Percentiles rank a stretch among this genome's conserved stretches.
Conservation (phyloP, 2,113 vertebrate species). For the Tamias sibiricus region DNA sequence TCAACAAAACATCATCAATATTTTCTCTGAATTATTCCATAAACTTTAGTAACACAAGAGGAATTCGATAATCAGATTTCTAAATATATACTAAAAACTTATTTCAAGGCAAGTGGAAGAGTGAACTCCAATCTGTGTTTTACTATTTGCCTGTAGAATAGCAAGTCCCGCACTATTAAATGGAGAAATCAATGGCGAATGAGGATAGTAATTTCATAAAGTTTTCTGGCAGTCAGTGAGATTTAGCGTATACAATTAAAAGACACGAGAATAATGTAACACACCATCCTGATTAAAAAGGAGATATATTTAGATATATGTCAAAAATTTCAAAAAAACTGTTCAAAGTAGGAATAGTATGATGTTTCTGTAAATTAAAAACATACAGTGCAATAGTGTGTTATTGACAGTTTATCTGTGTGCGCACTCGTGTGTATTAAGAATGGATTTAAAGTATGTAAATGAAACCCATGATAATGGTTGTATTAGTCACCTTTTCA, state of each 20-base stretch:
- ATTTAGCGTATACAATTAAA: not conserved
- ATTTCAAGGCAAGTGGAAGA: conserved; percentile 36
- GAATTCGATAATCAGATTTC: not conserved
- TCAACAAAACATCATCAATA: conserved; percentile 25
- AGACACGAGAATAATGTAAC: not conserved
- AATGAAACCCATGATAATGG: not conserved
- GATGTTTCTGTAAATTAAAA: not conserved
- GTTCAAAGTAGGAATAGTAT: not conserved
- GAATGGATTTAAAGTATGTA: not conserved
- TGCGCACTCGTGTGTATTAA: not conserved
- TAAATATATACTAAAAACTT: not conserved
- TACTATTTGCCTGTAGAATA: not conserved
- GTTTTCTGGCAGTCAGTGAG: conserved; percentile 22
- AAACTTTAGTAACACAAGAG: conserved; percentile 20
- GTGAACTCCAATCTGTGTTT: not conserved
- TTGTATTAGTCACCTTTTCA: too few relatives aligned
- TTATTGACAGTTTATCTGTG: not conserved
- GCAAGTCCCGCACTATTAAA: too few relatives aligned
- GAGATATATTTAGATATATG: not conserved
- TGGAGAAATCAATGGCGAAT: not conserved
- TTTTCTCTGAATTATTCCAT: conserved; percentile 23
- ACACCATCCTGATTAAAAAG: not conserved
- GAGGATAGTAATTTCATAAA: not conserved
- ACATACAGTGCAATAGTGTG: fast-evolving
- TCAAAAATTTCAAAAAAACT: not conserved